These are phyloP conservation scores for Pampus argenteus DNA, from an alignment of 2,797 vertebrate species.

Conservation along the genomic window DNA sequence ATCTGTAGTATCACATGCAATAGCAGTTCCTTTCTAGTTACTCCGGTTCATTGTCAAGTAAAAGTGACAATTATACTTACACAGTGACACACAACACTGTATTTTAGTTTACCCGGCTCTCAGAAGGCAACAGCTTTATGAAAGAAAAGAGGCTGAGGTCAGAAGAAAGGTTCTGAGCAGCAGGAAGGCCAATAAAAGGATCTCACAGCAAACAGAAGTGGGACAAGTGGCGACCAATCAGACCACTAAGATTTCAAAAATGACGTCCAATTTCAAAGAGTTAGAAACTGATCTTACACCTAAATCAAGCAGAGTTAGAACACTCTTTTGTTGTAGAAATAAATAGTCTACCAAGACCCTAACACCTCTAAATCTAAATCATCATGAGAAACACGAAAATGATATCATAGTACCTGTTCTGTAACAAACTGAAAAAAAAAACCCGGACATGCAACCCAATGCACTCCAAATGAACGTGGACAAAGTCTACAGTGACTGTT, in stretches of 20 bases:
- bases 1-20: conserved; percentile 1
- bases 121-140: conserved; percentile 4
- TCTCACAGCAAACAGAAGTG: conserved; percentile 17
- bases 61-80: conserved; percentile 11
- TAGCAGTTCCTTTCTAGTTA: conserved; percentile 41
- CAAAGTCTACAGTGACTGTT: conserved; percentile 16
- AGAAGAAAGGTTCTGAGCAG: conserved; percentile 13
- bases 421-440: conserved; percentile 44
- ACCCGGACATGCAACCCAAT: conserved; percentile 27
- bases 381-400: conserved; percentile 34
- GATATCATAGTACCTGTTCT: conserved; percentile 34
- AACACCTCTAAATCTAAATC: conserved; percentile 44
- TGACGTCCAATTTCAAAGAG: conserved; percentile 14
- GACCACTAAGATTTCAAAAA: conserved; percentile 1
- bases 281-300: conserved; percentile 8
- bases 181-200: background rate
- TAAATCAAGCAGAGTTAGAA: conserved; percentile 46
- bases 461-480: conserved; percentile 20
- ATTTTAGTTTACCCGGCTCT: conserved; percentile 17
- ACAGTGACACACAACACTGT: conserved; percentile 21
- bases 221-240: conserved; percentile 1
- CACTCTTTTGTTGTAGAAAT: conserved; percentile 62
- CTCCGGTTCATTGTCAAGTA: conserved; percentile 11
- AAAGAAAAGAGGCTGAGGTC: conserved; percentile 15
- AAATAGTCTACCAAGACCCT: conserved; percentile 58